A percentile compares a stretch with the other conserved stretches of the same genome.
Conservation (phyloP, 2,888 invertebrate species). For the Seladonia tumulorum region DNA sequence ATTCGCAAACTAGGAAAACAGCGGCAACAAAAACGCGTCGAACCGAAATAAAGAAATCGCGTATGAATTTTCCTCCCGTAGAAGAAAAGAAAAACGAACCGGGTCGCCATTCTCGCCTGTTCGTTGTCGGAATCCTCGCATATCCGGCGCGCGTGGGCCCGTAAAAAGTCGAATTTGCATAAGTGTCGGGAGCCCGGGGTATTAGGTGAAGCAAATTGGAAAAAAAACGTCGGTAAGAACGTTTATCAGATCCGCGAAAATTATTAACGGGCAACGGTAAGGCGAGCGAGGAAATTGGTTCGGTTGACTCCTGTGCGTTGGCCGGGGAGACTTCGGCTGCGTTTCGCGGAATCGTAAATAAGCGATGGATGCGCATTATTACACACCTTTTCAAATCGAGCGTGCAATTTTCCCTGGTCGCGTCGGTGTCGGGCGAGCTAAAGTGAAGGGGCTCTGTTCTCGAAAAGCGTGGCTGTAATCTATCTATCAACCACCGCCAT, state of each 20-base stretch:
- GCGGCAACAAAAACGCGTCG: neutral
- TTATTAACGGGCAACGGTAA: neutral
- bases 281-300: conserved; percentile 20
- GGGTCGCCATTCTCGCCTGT: neutral
- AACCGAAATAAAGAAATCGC: neutral
- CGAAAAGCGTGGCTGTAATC: conserved; percentile 54
- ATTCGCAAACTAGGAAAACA: neutral
- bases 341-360: conserved; percentile 46
- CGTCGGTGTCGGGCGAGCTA: neutral
- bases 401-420: conserved; percentile 52
- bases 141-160: neutral
- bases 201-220: neutral
- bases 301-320: conserved; percentile 9
- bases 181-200: neutral
- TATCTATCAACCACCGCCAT: conserved; percentile 53
- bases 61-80: neutral
- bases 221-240: neutral
- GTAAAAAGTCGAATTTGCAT: neutral
- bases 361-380: conserved; percentile 51
- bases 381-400: conserved; percentile 59
- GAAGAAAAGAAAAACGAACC: neutral
- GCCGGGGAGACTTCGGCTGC: neutral
- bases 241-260: neutral
- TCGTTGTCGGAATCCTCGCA: neutral
- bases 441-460: conserved; percentile 28